Percentiles rank a stretch among this genome's conserved stretches.
Conservation (phyloP, 2,888 invertebrate species). For the Pseudanteris insignis region DNA sequence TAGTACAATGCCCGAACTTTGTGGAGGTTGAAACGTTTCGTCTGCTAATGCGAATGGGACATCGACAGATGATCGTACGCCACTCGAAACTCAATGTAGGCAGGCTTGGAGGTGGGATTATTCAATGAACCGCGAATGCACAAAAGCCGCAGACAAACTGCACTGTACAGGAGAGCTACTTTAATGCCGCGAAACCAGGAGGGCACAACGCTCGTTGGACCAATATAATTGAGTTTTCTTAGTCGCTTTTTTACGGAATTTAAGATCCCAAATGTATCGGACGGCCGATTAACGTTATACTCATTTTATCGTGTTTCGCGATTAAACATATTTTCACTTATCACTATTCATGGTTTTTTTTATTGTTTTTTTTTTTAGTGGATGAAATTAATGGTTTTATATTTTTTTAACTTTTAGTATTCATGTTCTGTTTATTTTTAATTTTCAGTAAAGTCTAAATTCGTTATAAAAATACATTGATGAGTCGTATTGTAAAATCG, state of each 20-base stretch:
- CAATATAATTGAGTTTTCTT: constrained; percentile 35
- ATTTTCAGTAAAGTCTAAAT: no score
- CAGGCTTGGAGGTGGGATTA: constrained; percentile 17
- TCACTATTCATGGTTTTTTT: no score
- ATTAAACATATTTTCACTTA: no score
- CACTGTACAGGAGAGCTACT: constrained; percentile 30
- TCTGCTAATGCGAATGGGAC: constrained; percentile 40
- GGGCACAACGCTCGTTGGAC: constrained; percentile 21
- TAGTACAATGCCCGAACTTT: constrained; percentile 31
- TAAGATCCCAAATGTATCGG: constrained; percentile 2
- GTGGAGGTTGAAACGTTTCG: constrained; percentile 36
- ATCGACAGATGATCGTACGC: constrained; percentile 38
- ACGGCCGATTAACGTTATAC: background rate
- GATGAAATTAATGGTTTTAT: no score
- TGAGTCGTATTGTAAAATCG: no score
- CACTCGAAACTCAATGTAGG: constrained; percentile 40
- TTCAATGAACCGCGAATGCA: constrained; percentile 46
- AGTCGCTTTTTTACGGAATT: constrained; percentile 9
- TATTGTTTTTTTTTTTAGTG: no score
- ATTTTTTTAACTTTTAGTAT: no score
- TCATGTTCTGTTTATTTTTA: no score
- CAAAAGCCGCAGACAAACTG: constrained; percentile 36
- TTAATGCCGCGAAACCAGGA: constrained; percentile 41
- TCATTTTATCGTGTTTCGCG: no score
- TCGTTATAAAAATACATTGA: no score